These are phyloP conservation scores for Nematolebias whitei DNA, from an alignment of 2,113 vertebrate species.

Conservation along the genomic window DNA sequence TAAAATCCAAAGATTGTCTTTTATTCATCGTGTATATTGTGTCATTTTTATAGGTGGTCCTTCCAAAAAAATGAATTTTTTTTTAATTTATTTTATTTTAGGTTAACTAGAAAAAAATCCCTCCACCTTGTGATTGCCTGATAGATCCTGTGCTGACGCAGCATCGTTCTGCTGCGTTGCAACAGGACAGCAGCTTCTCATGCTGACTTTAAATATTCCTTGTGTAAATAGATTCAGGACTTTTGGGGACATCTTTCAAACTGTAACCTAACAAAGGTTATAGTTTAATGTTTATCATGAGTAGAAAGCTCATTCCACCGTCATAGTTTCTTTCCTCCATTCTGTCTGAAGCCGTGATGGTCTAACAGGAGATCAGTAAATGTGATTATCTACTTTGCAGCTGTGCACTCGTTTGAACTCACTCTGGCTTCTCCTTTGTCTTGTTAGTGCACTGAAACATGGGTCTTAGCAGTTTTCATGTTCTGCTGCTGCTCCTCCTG, in stretches of 20 bases:
- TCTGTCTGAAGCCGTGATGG: conserved; percentile 11
- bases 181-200: neutral
- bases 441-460: conserved; percentile 78
- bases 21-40: neutral
- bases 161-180: no score
- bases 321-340: conserved; percentile 2
- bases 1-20: neutral
- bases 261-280: no score
- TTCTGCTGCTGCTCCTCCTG: conserved; percentile 76
- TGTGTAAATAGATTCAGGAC: no score
- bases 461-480: conserved; percentile 68
- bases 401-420: conserved; percentile 40
- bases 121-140: no score
- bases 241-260: no score
- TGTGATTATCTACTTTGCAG: conserved; percentile 42
- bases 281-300: neutral
- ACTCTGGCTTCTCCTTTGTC: conserved; percentile 22
- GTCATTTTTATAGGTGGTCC: no score
- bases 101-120: no score
- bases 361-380: conserved; percentile 30
- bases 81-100: no score
- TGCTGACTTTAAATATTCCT: no score
- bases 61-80: no score
- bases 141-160: no score
- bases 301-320: neutral